Base-by-base conservation (phyloP, 2,888 invertebrate genomes). In the Sphinx pinastri region DNA sequence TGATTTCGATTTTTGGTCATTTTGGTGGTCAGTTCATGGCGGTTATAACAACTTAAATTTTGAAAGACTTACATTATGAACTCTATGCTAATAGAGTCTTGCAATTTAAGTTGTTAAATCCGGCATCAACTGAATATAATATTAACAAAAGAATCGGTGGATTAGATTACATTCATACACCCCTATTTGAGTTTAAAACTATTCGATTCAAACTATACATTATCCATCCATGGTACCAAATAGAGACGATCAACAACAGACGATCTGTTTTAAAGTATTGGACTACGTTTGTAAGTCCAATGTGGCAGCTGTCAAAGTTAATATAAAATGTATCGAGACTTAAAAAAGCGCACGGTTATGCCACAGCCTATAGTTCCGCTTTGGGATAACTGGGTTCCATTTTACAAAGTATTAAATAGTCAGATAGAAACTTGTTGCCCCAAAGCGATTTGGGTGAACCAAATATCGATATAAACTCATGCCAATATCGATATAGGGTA, bases 91-190 rank as follows among this genome's bases (percentile, higher is more conserved):
- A 3, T 19, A 19, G 4, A 10, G 10, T 19, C 55, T 11, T 10
- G 19, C 16, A 55, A 12, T 19, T 55, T 19, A 19, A 19, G 12
- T 19, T 19, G 55, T 19, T 55, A 47, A 4, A 47, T 49, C 49
- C 49, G 7, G 11, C 19, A 10, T 19, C 49, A 49, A 63, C 19
- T 49, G 45, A 13, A 10, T 14, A 49, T 49, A 63, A 57, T 13
- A 25, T 38, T 49, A 63, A 47, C 45, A 47, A 47, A 58, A 60
- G 19, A 19, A 49, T 63, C 63, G 63, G 63, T 63, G 63, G 63
- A 63, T 13, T 13, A 47, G 12, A 11, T 16, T 11, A 57, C 25
- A 47, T 13, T 63, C 19, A 16, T 47, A 60, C 45, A 16, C 16
- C 1, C 47, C 45, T 60, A 60, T 14, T 47, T 1, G 16, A 47